These are phyloP conservation scores for Clarias pachynema DNA, from an alignment of 2,797 vertebrate genomes.

Conservation along the genomic window DNA sequence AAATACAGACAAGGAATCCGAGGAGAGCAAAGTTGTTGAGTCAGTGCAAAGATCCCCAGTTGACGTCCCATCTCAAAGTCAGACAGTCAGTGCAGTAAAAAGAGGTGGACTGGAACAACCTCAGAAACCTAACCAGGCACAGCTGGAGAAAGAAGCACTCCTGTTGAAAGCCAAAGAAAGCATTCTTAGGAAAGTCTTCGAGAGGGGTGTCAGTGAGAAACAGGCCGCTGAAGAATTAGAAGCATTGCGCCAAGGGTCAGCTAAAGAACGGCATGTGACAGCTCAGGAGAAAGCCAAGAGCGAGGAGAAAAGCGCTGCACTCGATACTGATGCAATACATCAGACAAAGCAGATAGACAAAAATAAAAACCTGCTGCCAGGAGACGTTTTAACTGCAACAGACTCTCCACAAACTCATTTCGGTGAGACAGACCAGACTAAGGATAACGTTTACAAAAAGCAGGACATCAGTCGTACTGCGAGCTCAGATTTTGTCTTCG, in stretches of 20 bases:
- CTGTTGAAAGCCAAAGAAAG: conserved; percentile 77
- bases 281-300: conserved; percentile 48
- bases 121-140: conserved; percentile 61
- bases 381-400: conserved; percentile 14
- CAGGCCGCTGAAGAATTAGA: conserved; percentile 76
- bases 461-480: conserved; percentile 32
- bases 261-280: conserved; percentile 42
- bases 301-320: conserved; percentile 26
- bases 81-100: conserved; percentile 33
- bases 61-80: conserved; percentile 32
- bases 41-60: conserved; percentile 34
- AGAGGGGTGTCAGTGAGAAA: conserved; percentile 73
- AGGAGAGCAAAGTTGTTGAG: conserved; percentile 30
- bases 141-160: conserved; percentile 70
- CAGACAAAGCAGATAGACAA: conserved; percentile 36
- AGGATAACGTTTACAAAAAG: not conserved
- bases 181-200: conserved; percentile 77
- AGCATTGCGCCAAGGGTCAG: conserved; percentile 64
- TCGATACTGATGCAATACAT: conserved; percentile 39
- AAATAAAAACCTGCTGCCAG: conserved; percentile 15
- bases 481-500: conserved; percentile 16
- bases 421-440: conserved; percentile 19
- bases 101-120: conserved; percentile 49
- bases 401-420: conserved; percentile 12
- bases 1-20: conserved; percentile 32